Evolutionary conservation across 2,888 invertebrate genomes (phyloP).

Genomic region (Sturmia bella): DNA sequence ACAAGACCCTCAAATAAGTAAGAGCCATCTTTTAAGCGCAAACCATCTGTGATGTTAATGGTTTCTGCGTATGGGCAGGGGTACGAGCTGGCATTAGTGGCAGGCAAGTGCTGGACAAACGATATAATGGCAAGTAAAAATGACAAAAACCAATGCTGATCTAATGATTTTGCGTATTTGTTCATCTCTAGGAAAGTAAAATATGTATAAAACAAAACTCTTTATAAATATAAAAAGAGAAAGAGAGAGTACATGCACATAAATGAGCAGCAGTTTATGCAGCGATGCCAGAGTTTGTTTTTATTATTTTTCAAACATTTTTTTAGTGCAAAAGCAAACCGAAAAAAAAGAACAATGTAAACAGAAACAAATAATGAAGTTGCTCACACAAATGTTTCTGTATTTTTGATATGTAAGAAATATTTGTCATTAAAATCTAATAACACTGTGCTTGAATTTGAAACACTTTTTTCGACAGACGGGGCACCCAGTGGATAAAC

Average conservation of each 20-base stretch:
- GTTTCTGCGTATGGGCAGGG: conserved; percentile 78
- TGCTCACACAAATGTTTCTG: too few species aligned
- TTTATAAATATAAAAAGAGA: neutral
- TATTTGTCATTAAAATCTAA: too few species aligned
- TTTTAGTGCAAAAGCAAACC: too few species aligned
- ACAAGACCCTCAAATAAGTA: conserved; percentile 77
- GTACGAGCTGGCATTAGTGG: conserved; percentile 53
- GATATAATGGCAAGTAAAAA: conserved; percentile 50
- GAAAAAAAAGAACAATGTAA: too few species aligned
- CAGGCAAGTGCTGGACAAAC: conserved; percentile 37
- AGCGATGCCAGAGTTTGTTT: too few species aligned
- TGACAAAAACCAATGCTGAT: conserved; percentile 41
- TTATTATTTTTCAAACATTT: too few species aligned
- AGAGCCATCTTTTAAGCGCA: conserved; percentile 76
- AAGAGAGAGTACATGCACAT: neutral
- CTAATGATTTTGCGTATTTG: conserved; percentile 36
- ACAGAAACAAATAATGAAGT: too few species aligned
- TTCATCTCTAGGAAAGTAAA: conserved; percentile 38
- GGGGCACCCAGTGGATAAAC: too few species aligned
- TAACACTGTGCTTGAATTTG: too few species aligned
- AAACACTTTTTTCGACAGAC: too few species aligned
- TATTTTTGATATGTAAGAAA: too few species aligned
- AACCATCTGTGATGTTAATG: conserved; percentile 77
- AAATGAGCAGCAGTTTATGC: too few species aligned
- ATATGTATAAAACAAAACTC: conserved; percentile 1